Percentiles rank a stretch among this genome's conserved stretches.
These are phyloP conservation scores for Henicopernis longicauda DNA, from an alignment of 2,113 vertebrate species.

Conservation along the genomic window DNA sequence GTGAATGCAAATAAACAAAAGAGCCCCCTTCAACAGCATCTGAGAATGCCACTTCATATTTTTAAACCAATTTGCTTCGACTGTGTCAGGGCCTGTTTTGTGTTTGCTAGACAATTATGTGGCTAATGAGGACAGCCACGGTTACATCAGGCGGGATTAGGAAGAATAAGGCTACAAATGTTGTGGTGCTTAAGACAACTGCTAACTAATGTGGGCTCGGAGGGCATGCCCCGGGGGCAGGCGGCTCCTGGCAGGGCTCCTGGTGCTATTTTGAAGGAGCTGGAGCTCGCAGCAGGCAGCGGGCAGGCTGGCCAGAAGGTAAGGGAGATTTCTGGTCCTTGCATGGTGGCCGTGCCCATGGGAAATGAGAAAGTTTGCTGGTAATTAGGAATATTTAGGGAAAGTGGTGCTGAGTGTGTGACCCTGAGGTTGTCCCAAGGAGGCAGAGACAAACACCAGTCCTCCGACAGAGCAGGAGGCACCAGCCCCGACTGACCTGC, in stretches of 20 bases:
- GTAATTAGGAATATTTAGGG: neutral
- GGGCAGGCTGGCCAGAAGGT: neutral
- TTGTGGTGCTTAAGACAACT: constrained; percentile 15
- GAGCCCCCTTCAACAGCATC: neutral
- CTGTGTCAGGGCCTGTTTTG: constrained; percentile 57
- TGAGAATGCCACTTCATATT: constrained; percentile 17
- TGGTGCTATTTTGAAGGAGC: neutral
- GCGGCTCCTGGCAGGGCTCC: neutral
- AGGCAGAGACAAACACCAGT: neutral
- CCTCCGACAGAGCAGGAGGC: neutral
- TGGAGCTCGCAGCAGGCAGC: neutral
- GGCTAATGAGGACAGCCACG: constrained; percentile 62
- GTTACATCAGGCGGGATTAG: constrained; percentile 51
- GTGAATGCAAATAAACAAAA: constrained; percentile 41
- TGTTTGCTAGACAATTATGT: constrained; percentile 62
- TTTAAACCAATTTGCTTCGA: constrained; percentile 62
- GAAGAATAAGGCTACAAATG: constrained; percentile 41
- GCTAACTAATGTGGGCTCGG: constrained; percentile 6
- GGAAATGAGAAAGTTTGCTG: neutral
- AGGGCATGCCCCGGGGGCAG: neutral
- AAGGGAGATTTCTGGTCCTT: neutral
- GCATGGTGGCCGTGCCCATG: neutral
- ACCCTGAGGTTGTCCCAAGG: neutral
- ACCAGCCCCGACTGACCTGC: neutral
- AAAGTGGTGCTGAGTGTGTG: fast-evolving